These are phyloP conservation scores for Cichlasoma orientale DNA, from an alignment of 2,797 vertebrate genomes.

Conservation along the genomic window DNA sequence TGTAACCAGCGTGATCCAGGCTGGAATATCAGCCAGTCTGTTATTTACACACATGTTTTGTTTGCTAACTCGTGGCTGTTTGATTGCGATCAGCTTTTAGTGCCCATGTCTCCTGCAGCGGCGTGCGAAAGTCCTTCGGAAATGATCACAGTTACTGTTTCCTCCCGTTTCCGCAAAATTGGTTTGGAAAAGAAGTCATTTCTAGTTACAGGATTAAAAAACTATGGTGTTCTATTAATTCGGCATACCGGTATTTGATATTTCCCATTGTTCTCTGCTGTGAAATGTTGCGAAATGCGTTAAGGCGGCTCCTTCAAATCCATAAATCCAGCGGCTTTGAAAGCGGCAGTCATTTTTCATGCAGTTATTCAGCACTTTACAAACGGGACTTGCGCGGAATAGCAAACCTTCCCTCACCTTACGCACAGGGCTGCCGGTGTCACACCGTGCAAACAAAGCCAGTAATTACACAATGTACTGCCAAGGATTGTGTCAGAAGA, in stretches of 20 bases:
- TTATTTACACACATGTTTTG: not conserved
- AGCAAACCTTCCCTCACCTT: not conserved
- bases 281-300: not conserved
- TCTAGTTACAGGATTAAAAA: no score
- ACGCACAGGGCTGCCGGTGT: not conserved
- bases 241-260: not conserved
- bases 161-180: not conserved
- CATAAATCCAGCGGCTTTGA: not conserved
- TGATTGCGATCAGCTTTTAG: not conserved
- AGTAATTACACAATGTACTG: not conserved
- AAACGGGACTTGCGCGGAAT: not conserved
- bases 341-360: not conserved
- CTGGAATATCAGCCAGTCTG: not conserved
- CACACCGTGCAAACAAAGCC: not conserved
- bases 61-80: not conserved
- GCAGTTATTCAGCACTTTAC: not conserved
- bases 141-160: fast-evolving
- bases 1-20: not conserved
- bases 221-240: not conserved
- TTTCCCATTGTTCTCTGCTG: not conserved
- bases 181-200: no score
- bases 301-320: no score
- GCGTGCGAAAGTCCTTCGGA: not conserved
- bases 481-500: fast-evolving
- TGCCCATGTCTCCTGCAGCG: not conserved